phyloP scores from a whole-genome alignment of 2,113 vertebrate genomes.

The Hemiprocne comata region DNA sequence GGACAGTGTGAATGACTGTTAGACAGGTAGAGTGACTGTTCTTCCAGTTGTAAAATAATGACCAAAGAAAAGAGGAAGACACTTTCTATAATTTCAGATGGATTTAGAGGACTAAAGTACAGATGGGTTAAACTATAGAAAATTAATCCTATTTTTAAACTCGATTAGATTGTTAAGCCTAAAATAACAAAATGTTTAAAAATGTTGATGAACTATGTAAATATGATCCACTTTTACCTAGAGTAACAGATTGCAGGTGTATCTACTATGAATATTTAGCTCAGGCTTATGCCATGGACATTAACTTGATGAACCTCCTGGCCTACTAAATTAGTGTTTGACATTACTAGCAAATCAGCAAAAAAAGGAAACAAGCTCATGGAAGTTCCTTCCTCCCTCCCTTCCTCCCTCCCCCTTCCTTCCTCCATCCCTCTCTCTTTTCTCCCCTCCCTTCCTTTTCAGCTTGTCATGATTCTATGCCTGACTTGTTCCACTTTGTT shows the following conservation, averaged over 20 bases:
- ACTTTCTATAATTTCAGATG: neutral
- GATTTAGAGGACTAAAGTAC: neutral
- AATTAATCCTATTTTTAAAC: neutral
- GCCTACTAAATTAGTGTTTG: neutral
- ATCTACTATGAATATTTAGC: neutral
- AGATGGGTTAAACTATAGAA: neutral
- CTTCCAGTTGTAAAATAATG: neutral
- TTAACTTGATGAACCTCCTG: neutral
- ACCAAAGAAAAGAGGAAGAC: neutral
- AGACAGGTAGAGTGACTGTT: neutral
- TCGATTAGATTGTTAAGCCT: neutral
- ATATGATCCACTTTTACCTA: neutral
- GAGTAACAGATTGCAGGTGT: neutral
- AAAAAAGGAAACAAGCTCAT: neutral
- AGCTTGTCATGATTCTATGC: neutral
- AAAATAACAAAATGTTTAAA: neutral
- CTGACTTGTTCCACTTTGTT: neutral
- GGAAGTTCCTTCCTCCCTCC: neutral
- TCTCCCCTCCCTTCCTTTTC: neutral
- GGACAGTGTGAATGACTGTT: neutral
- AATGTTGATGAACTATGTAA: neutral
- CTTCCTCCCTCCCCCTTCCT: too few relatives aligned
- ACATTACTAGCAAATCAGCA: neutral
- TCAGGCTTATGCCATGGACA: fast-evolving
- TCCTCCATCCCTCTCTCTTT: neutral